Evolutionary conservation across 2,888 invertebrate genomes (phyloP), one percentile per base, ranked within the genome.

Genomic region (Hemaris fuciformis): DNA sequence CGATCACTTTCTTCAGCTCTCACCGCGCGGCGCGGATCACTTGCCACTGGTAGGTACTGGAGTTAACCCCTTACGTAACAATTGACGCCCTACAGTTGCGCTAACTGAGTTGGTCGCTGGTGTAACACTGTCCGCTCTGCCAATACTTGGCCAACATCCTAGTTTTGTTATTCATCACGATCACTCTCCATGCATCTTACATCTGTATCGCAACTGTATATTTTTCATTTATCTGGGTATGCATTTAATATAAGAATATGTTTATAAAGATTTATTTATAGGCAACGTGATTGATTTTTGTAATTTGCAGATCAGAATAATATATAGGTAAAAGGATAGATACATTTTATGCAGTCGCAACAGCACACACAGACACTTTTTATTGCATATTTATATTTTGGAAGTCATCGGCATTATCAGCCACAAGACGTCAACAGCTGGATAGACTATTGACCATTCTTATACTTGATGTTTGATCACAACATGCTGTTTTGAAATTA

Each of bases 1-100:
- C 74, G 79, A 84, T 84, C 83, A 89, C 90, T 91, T 91, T 91
- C 91, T 81, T 84, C 74, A 77, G 81, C 90, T 89, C 87, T 89
- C 89, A 87, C 90, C 64, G 43, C 5, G 23, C 34, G 45, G 5
- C 18, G 27, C 42, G 57, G 53, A 60, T 60, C 41, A 41, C 18
- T 53, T n/a, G 38, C 27, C 41, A 48, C n/a, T 22, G 10, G 10
- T 22, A 46, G 10, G 10, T 22, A 46, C 25, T 25, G 18, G 31
- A 53, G 41, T 25, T 53, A 60, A 53, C 41, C 57, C 22, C 61
- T 61, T 61, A 46, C 57, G 61, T 57, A 61, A 61, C 42, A 25
- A 38, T 10, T 41, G 13, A 27, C 3, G 22, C 43, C 57, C 25
- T 38, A 10, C 3, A 57, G 45, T 45, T 57, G 38, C 48, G 22